These are phyloP conservation scores for Diadema setosum DNA, from an alignment of 35 echinoderm and acorn worm genomes.

Conservation along the genomic window DNA sequence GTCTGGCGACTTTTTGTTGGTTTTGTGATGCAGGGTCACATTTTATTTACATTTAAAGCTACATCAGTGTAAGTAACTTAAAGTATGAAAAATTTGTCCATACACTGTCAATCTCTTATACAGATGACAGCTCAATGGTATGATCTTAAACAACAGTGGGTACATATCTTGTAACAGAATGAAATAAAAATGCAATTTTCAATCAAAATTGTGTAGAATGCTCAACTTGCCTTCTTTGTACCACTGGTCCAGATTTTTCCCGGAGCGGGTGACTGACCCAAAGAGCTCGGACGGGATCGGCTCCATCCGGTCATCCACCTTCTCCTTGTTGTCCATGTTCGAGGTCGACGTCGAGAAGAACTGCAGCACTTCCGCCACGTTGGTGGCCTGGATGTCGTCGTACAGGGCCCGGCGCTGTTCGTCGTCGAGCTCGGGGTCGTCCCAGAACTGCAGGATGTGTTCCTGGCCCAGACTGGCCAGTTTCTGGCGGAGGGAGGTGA, in stretches of 20 bases:
- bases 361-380: constrained; percentile 56
- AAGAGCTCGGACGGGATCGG: constrained; percentile 82
- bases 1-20: too few relatives aligned
- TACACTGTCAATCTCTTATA: too few relatives aligned
- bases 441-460: constrained; percentile 86
- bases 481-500: constrained; percentile 50
- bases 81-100: too few relatives aligned
- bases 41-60: too few relatives aligned
- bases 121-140: too few relatives aligned
- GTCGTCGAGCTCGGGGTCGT: constrained; percentile 43
- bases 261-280: constrained; percentile 83
- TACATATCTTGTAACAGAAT: too few relatives aligned
- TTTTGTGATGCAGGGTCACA: too few relatives aligned
- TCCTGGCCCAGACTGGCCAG: constrained; percentile 73
- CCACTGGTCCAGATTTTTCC: constrained; percentile 79
- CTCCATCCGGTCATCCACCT: constrained; percentile 91
- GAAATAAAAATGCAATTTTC: too few relatives aligned
- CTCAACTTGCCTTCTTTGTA: constrained; percentile 70
- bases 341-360: constrained; percentile 73
- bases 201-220: too few relatives aligned
- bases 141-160: too few relatives aligned
- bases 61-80: too few relatives aligned
- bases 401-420: constrained; percentile 54
- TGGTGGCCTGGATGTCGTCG: constrained; percentile 75
- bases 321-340: constrained; percentile 21